phyloP scores from a whole-genome alignment of 92 coral and sea anemone genomes.

The Micromussa lordhowensis region DNA sequence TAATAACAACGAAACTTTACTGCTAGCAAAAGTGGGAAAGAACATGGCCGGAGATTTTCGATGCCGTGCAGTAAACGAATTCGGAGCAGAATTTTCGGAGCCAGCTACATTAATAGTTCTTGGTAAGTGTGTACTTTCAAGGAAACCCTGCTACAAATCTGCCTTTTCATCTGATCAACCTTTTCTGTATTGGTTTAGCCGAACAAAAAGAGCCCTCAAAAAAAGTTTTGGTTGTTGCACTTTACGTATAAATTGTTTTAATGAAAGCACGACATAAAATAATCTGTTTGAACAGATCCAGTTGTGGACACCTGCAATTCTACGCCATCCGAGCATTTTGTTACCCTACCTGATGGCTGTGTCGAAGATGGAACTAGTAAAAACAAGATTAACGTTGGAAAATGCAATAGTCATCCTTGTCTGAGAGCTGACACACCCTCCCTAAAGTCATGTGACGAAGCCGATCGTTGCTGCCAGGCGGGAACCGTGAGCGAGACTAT shows the following conservation, averaged over 20 bases:
- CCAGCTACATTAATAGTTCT: slow-evolving; percentile 33
- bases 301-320: slow-evolving; percentile 40
- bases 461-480: slow-evolving; percentile 32
- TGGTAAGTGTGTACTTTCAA: slow-evolving; percentile 24
- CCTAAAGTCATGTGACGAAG: not conserved
- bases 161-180: not conserved
- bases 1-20: not conserved
- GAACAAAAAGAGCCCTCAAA: not conserved
- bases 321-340: slow-evolving; percentile 12
- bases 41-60: slow-evolving; percentile 39
- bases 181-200: not conserved
- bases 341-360: slow-evolving; percentile 52
- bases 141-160: not conserved
- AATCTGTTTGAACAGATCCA: slow-evolving; percentile 7
- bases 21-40: not conserved
- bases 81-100: slow-evolving; percentile 65
- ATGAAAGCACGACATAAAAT: not conserved
- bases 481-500: not conserved
- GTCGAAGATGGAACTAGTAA: slow-evolving; percentile 17
- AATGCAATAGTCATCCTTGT: slow-evolving; percentile 40
- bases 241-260: not conserved
- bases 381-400: slow-evolving; percentile 37
- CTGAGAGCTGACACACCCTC: not conserved
- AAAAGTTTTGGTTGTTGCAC: not conserved
- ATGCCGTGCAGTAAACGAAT: slow-evolving; percentile 66